phyloP scores from a whole-genome alignment of 1,140 invertebrate species.

The Drosophila lacertosa region DNA sequence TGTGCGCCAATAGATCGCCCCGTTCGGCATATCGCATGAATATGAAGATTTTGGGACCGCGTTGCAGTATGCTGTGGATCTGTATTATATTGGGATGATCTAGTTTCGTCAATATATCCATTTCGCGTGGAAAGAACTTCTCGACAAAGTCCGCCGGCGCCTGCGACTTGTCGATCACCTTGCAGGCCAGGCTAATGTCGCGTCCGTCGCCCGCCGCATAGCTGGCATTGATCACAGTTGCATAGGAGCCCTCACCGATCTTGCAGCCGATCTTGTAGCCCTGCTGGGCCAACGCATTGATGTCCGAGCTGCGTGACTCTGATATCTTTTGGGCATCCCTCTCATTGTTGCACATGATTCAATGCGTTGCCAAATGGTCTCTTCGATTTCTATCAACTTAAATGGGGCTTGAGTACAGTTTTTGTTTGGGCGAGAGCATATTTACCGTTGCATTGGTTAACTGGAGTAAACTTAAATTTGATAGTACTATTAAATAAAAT shows the following conservation, averaged over 20 bases:
- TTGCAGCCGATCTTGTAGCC: constrained; percentile 92
- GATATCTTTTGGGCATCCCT: constrained; percentile 62
- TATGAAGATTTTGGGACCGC: constrained; percentile 91
- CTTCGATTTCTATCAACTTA: constrained; percentile 9
- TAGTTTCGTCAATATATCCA: constrained; percentile 93
- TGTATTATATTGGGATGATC: constrained; percentile 95
- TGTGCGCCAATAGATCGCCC: constrained; percentile 92
- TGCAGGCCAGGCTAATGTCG: constrained; percentile 90
- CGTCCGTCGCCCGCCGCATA: constrained; percentile 39
- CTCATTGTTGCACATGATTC: constrained; percentile 40
- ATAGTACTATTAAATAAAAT: constrained; percentile 20
- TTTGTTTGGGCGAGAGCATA: not conserved
- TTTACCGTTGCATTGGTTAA: constrained; percentile 32
- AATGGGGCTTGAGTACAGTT: not conserved
- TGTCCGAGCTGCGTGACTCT: constrained; percentile 89
- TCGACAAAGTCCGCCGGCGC: constrained; percentile 92
- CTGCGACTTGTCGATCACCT: constrained; percentile 93
- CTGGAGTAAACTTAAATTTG: constrained; percentile 27
- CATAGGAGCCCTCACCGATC: constrained; percentile 94
- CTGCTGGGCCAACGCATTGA: constrained; percentile 90
- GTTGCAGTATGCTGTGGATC: constrained; percentile 92
- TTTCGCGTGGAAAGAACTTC: constrained; percentile 95
- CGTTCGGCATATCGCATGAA: constrained; percentile 94
- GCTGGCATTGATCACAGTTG: constrained; percentile 90
- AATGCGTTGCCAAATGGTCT: not conserved